Base-by-base conservation (phyloP, 2,888 invertebrate species). In the Sinohyriopsis cumingii region DNA sequence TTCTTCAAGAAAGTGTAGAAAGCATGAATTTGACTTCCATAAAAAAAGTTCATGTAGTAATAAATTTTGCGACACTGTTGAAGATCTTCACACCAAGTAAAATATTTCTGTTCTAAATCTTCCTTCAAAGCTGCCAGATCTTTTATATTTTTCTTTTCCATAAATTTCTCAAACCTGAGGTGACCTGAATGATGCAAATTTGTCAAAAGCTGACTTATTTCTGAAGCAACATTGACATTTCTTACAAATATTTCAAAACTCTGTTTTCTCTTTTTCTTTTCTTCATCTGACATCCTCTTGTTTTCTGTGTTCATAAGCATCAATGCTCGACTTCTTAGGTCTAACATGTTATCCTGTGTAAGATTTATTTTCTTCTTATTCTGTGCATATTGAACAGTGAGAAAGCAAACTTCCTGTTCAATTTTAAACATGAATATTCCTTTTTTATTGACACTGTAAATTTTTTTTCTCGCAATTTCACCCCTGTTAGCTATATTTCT, bases 401-500 rank as follows among this genome's bases (percentile, higher is more conserved):
- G 55, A 2, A 73, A 60, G 68, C 78, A 72, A 5, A 9, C 25
- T 3, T 70, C n/a, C 1, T 33, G 65, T 6, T 62, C n/a, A 4
- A 82, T 25, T 9, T n/a, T 28, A 25, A 78, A 76, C 22, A 24
- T n/a, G 22, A 80, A 80, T 19, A 68, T 69, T 12, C 81, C 81
- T 7, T 61, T 71, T 5, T 62, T 56, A 18, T 77, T 25, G 55
- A 81, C 76, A 45, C 66, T 77, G 25, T 68, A 62, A 63, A 81
- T 75, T 7, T 73, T 71, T 59, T 81, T 77, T 65, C 72, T 77
- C 7, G 81, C 80, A 24, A 74, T 72, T 65, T 80, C 79, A 20
- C 78, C 79, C 67, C 79, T 73, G 63, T 81, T 80, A 53, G 81
- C 81, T 19, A 81, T 80, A 66, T 76, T 75, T 22, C 74, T 75